phyloP scores from a whole-genome alignment of 2,797 vertebrate genomes.

The Potorous gilbertii region DNA sequence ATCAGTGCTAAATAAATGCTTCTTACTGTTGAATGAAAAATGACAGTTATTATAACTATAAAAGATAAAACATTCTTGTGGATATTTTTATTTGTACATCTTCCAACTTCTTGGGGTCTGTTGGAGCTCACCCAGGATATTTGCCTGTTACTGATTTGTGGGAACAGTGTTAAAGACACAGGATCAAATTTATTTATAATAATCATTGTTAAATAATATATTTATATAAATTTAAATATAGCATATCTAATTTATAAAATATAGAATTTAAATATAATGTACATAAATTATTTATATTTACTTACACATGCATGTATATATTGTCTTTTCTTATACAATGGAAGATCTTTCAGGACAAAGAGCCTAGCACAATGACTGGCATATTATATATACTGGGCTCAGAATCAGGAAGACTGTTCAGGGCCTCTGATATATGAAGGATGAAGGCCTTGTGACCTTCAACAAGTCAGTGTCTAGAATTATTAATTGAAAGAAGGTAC shows the following conservation, averaged over 20 bases:
- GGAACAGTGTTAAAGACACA: slow-evolving; percentile 23
- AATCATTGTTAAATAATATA: not conserved
- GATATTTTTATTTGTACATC: not conserved
- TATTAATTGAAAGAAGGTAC: not conserved
- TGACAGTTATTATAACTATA: not conserved
- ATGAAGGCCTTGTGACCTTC: not conserved
- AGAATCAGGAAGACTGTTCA: not conserved
- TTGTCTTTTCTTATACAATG: not conserved
- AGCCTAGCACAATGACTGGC: not conserved
- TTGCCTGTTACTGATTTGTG: slow-evolving; percentile 5
- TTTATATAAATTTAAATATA: too few relatives aligned
- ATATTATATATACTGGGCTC: not conserved
- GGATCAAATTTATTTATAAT: not conserved
- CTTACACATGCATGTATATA: not conserved
- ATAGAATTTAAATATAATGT: not conserved
- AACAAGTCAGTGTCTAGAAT: not conserved
- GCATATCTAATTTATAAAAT: not conserved
- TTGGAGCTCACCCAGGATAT: slow-evolving; percentile 40
- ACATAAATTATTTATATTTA: not conserved
- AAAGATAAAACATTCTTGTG: not conserved
- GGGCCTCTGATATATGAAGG: not conserved
- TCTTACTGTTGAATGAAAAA: not conserved
- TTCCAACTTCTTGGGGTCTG: slow-evolving; percentile 31
- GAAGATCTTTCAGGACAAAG: not conserved
- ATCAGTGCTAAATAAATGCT: not conserved